Evolutionary conservation across 1,140 invertebrate genomes (phyloP).

Genomic region (Cyclargus thomasi): DNA sequence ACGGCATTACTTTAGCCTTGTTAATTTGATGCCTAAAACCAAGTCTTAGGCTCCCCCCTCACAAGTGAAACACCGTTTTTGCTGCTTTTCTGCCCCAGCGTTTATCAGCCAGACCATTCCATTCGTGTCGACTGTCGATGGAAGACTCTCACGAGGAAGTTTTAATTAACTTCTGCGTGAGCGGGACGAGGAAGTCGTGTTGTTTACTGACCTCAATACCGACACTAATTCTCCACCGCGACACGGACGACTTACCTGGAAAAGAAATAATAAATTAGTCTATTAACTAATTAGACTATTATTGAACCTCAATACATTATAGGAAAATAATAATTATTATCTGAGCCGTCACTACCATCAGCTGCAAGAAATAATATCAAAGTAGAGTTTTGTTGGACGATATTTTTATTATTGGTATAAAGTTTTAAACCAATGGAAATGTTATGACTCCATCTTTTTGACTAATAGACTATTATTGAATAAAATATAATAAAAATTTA

Average conservation of each 20-base stretch:
- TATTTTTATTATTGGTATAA: no score
- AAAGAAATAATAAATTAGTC: slow-evolving; percentile 20
- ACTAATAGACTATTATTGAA: no score
- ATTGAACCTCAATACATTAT: slow-evolving; percentile 3
- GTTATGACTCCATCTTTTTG: no score
- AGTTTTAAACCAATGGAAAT: no score
- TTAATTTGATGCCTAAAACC: no score
- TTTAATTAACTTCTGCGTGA: slow-evolving; percentile 32
- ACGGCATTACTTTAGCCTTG: no score
- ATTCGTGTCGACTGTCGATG: background rate
- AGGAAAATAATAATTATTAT: background rate
- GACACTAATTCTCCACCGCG: slow-evolving; percentile 19
- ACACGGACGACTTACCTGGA: slow-evolving; percentile 23
- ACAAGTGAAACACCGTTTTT: background rate
- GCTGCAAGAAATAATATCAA: background rate
- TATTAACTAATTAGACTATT: background rate
- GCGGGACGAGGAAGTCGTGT: slow-evolving; percentile 25
- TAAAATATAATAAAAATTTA: no score
- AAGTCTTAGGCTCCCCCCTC: no score
- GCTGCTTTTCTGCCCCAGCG: background rate
- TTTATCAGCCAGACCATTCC: slow-evolving; percentile 2
- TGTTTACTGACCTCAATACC: slow-evolving; percentile 39
- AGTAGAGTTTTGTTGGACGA: no score
- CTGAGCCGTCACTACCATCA: slow-evolving; percentile 7
- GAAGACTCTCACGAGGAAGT: slow-evolving; percentile 23